Base-by-base conservation (phyloP, 2,113 vertebrate species). In the Ptychochromis oligacanthus region DNA sequence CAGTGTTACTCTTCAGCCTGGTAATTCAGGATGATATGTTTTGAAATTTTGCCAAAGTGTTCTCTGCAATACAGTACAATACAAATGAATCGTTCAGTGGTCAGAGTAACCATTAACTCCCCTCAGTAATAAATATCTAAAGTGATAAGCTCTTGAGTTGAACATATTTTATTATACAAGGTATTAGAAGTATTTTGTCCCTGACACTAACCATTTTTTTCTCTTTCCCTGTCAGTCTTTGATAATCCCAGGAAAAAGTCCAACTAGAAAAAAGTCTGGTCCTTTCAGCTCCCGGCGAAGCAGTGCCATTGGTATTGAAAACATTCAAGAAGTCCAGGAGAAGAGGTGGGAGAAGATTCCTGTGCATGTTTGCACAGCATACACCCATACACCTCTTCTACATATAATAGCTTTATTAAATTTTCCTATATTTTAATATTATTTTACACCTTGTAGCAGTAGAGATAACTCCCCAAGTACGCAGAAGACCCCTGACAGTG, bases 271-370 rank as follows among this genome's bases (percentile, higher is more conserved):
- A 93, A 98, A 98, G 84, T 97, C 98, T 0, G 97, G 97, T 55
- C 97, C 97, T 0, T 98, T 98, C 18, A 96, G 97, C 92, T 97
- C 97, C 20, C 96, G 98, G 56, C 94, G 98, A 84, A 98, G 98
- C 94, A 99, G 98, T 5, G 98, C 98, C 80, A 99, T 99, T 0
- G 98, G 98, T 7, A 99, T 99, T 2, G 98, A 99, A 93, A 99
- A 98, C 91, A 99, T 99, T 55, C 98, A 99, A 92, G 98, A 99
- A 83, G 97, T 97, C 24, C 98, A 97, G 80, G 97, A 98, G 93
- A 97, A 94, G 90, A 97, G 97, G 98, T 98, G 77, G 91, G 95
- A 49, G 55, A 56, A 54, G 7, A 40, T 5, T 56, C 15, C 28
- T 61, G 28, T 62, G 26, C 20, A 17, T n/a, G 15, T 56, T 55